These are phyloP conservation scores for Xerus inauris DNA, from an alignment of 2,113 vertebrate genomes.

Conservation along the genomic window DNA sequence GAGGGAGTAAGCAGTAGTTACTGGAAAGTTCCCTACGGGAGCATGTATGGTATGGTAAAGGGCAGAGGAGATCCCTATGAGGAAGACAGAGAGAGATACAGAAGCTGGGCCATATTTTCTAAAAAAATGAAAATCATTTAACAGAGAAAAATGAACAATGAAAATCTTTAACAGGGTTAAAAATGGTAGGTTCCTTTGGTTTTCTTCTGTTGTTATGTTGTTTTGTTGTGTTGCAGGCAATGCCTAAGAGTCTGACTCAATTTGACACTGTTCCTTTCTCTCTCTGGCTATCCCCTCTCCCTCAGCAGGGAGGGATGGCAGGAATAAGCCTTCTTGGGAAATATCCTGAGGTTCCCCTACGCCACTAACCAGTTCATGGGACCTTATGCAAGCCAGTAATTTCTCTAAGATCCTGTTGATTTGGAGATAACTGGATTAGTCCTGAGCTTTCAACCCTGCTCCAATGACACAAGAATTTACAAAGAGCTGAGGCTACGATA, in stretches of 20 bases:
- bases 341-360: constrained; percentile 34
- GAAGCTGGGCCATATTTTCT: too few relatives aligned
- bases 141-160: too few relatives aligned
- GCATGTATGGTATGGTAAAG: accelerated
- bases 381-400: neutral
- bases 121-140: too few relatives aligned
- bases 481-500: neutral
- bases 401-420: constrained; percentile 12
- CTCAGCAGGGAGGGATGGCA: neutral
- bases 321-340: constrained; percentile 18
- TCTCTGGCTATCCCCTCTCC: neutral
- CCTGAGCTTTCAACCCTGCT: neutral
- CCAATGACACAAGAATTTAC: neutral
- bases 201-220: neutral
- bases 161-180: neutral
- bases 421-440: neutral
- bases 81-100: neutral
- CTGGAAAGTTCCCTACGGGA: neutral
- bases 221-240: neutral
- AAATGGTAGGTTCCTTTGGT: neutral
- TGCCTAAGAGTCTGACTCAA: neutral
- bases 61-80: neutral
- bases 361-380: neutral
- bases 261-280: neutral
- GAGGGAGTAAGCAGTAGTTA: neutral